Evolutionary conservation across 2,888 invertebrate genomes (phyloP).

Genomic region (Asteroscopus sphinx): DNA sequence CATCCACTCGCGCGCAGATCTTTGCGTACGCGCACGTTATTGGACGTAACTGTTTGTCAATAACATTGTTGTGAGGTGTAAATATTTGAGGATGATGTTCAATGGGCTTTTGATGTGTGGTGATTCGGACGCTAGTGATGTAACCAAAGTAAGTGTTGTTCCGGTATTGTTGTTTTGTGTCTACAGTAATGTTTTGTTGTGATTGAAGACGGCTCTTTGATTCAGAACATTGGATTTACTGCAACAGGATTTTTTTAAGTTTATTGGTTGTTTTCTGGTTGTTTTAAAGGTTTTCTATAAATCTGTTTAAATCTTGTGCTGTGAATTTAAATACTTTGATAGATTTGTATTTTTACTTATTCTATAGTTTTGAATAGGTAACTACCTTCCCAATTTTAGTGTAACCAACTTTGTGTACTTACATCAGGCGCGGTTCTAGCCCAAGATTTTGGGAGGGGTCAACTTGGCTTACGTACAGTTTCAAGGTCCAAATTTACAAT

Average conservation of each 20-base stretch:
- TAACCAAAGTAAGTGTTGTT: slow-evolving; percentile 75
- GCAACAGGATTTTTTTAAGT: not conserved
- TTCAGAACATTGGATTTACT: not conserved
- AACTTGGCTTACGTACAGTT: too few relatives aligned
- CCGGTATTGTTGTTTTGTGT: slow-evolving; percentile 17
- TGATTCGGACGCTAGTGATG: slow-evolving; percentile 84
- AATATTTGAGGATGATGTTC: slow-evolving; percentile 78
- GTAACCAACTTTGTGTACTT: too few relatives aligned
- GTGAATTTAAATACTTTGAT: too few relatives aligned
- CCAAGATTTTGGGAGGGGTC: too few relatives aligned
- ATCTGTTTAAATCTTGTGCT: too few relatives aligned
- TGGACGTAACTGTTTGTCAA: slow-evolving; percentile 40
- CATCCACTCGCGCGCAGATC: slow-evolving; percentile 45
- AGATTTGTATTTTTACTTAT: too few relatives aligned
- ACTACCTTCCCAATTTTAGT: too few relatives aligned
- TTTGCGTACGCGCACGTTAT: slow-evolving; percentile 37
- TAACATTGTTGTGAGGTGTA: slow-evolving; percentile 45
- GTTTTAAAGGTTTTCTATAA: not conserved
- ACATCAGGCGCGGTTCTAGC: too few relatives aligned
- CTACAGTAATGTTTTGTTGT: slow-evolving; percentile 20
- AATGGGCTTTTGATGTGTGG: slow-evolving; percentile 80
- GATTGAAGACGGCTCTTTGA: not conserved
- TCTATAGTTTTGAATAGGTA: too few relatives aligned
- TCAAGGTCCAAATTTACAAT: too few relatives aligned
- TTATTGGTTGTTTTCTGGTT: too few relatives aligned